Evolutionary conservation across 2,797 vertebrate genomes (phyloP).

Genomic region (Buceros bicornis): DNA sequence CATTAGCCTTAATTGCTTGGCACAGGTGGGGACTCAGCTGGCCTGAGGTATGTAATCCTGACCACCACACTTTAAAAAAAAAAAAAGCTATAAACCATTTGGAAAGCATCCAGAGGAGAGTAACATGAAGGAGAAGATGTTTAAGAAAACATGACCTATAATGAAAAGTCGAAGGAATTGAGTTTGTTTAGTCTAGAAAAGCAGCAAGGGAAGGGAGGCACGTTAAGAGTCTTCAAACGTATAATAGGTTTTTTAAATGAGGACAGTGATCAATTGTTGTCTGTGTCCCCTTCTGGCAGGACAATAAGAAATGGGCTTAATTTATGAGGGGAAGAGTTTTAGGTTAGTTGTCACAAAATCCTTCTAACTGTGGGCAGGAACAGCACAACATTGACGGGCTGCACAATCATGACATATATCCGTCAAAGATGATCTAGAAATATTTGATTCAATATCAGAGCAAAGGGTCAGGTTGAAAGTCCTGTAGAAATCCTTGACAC

Average conservation of each 20-base stretch:
- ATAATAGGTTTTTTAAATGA: background rate
- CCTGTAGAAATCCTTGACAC: background rate
- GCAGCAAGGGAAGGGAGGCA: slow-evolving; percentile 15
- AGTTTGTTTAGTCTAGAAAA: slow-evolving; percentile 70
- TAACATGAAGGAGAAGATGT: slow-evolving; percentile 32
- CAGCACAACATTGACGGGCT: background rate
- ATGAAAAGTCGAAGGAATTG: slow-evolving; percentile 56
- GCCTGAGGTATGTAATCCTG: slow-evolving; percentile 38
- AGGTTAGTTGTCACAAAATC: background rate
- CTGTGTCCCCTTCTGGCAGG: background rate
- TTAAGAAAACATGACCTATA: slow-evolving; percentile 69
- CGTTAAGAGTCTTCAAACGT: slow-evolving; percentile 18
- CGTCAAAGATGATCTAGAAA: background rate
- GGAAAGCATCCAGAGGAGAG: slow-evolving; percentile 53
- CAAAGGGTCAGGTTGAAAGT: background rate
- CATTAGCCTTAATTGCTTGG: slow-evolving; percentile 25
- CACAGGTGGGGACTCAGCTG: slow-evolving; percentile 49
- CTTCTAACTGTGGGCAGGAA: background rate
- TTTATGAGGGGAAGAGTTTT: background rate
- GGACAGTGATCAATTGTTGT: slow-evolving; percentile 33
- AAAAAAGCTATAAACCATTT: slow-evolving; percentile 46
- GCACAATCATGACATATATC: background rate
- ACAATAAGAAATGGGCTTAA: background rate
- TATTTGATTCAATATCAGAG: background rate
- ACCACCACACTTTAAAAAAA: background rate